phyloP scores from a whole-genome alignment of 2,888 invertebrate species.

The Thereva nobilitata region DNA sequence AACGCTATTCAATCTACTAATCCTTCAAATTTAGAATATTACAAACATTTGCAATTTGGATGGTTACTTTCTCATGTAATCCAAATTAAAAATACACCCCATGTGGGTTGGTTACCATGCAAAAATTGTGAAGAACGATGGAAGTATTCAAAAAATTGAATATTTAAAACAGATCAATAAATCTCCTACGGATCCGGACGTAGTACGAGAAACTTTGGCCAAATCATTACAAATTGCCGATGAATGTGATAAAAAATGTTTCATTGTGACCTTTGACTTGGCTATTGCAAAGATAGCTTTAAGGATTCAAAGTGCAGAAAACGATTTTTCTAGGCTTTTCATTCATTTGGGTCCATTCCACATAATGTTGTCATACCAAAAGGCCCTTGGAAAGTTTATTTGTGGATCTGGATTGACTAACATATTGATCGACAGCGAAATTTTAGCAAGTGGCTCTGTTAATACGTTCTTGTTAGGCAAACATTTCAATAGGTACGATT shows the following conservation, averaged over 20 bases:
- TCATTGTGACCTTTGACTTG: constrained; percentile 50
- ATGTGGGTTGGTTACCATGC: constrained; percentile 49
- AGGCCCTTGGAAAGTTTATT: too few relatives aligned
- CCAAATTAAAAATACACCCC: background rate
- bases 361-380: too few relatives aligned
- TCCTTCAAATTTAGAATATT: constrained; percentile 1
- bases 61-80: background rate
- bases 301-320: background rate
- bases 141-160: constrained; percentile 45
- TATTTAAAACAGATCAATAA: constrained; percentile 49
- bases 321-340: background rate
- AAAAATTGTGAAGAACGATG: constrained; percentile 41
- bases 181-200: constrained; percentile 46
- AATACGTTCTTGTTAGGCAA: too few relatives aligned
- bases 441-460: too few relatives aligned
- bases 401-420: too few relatives aligned
- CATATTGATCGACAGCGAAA: too few relatives aligned
- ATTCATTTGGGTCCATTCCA: too few relatives aligned
- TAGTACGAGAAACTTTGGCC: constrained; percentile 46
- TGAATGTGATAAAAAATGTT: constrained; percentile 45
- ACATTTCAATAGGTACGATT: too few relatives aligned
- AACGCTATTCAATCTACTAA: background rate
- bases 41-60: background rate
- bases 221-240: constrained; percentile 43
- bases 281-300: constrained; percentile 46